These are phyloP conservation scores for Isurus oxyrinchus DNA, from an alignment of 2,113 vertebrate species.

Conservation along the genomic window DNA sequence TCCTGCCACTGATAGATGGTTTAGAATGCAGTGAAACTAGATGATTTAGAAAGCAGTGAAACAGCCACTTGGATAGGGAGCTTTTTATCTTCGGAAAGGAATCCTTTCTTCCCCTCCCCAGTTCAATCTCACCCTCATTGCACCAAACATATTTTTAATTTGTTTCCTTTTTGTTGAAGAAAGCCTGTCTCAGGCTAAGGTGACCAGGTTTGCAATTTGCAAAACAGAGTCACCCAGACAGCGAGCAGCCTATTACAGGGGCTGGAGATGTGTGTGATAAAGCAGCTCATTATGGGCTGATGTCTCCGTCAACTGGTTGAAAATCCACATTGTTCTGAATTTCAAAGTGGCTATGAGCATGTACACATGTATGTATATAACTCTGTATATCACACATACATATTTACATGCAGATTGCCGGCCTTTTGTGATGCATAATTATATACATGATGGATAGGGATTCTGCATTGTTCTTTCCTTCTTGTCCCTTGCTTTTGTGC, in stretches of 20 bases:
- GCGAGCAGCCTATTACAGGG: not conserved
- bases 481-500: not conserved
- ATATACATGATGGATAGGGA: not conserved
- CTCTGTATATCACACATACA: not conserved
- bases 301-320: not conserved
- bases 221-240: slow-evolving; percentile 23
- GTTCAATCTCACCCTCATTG: not conserved
- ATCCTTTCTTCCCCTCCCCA: not conserved
- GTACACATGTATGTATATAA: not conserved
- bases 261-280: not conserved
- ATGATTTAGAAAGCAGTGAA: not conserved
- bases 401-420: not conserved
- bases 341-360: not conserved
- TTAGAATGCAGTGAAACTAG: not conserved
- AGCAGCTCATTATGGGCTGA: not conserved
- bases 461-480: not conserved
- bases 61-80: too few species aligned
- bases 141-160: not conserved
- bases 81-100: not conserved
- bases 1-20: not conserved
- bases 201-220: slow-evolving; percentile 8
- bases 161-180: not conserved
- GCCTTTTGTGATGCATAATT: not conserved
- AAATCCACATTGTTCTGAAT: not conserved
- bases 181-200: slow-evolving; percentile 10